Percentiles rank a stretch among this genome's conserved stretches.
These are phyloP conservation scores for Urosaurus nigricauda DNA, from an alignment of 2,797 vertebrate genomes.

Conservation along the genomic window DNA sequence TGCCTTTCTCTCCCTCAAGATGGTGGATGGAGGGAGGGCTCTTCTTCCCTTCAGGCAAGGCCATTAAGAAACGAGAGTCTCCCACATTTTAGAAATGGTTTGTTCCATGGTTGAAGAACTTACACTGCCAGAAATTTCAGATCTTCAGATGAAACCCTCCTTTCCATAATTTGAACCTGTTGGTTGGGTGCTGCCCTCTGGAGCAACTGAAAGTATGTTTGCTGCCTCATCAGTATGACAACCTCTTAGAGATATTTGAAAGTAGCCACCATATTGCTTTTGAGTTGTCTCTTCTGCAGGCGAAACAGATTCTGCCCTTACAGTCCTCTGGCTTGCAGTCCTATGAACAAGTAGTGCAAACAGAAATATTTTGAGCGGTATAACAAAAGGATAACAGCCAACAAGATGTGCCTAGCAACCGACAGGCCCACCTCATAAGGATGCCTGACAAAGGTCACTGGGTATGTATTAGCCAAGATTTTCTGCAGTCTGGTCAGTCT, in stretches of 20 bases:
- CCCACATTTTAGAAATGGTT: not conserved
- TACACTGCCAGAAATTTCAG: not conserved
- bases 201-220: not conserved
- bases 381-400: not conserved
- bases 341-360: not conserved
- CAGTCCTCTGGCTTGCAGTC: not conserved
- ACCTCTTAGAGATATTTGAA: not conserved
- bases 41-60: too few species aligned
- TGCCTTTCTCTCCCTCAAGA: too few species aligned
- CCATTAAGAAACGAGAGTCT: not conserved
- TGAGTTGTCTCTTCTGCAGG: not conserved
- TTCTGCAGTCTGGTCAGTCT: not conserved
- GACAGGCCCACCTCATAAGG: not conserved
- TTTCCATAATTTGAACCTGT: not conserved
- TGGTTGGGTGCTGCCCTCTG: not conserved
- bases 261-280: not conserved
- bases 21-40: too few species aligned
- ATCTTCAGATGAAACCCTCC: not conserved
- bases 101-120: not conserved
- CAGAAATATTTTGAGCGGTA: not conserved
- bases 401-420: not conserved
- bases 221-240: not conserved
- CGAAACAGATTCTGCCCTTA: too few species aligned
- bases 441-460: not conserved
- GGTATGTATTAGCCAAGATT: not conserved